Conservation (phyloP, 1,140 invertebrate species). For the Trichomalopsis sarcophagae region DNA sequence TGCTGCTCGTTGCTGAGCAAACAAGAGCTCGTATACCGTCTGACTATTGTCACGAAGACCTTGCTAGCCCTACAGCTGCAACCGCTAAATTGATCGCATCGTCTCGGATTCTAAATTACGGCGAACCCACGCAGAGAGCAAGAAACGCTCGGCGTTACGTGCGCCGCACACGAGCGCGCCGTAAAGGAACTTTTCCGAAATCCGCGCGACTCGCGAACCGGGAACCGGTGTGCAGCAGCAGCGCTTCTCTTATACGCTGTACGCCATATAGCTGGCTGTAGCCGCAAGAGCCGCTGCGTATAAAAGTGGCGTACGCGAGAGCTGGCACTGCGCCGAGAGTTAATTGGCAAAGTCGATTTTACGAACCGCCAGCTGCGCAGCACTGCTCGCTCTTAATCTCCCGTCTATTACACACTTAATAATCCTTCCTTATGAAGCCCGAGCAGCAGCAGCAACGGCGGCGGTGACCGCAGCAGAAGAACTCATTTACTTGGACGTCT, state of each 20-base stretch:
- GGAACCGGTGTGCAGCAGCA: background rate
- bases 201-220: background rate
- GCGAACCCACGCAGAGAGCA: background rate
- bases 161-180: too few species aligned
- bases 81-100: background rate
- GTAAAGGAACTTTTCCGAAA: background rate
- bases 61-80: background rate
- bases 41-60: slow-evolving; percentile 12
- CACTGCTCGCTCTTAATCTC: slow-evolving; percentile 41
- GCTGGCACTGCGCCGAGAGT: slow-evolving; percentile 17
- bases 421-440: slow-evolving; percentile 38
- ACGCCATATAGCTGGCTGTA: too few species aligned
- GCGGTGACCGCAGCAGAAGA: slow-evolving; percentile 25
- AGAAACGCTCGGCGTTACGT: background rate
- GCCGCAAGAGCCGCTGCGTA: background rate
- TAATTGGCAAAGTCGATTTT: slow-evolving; percentile 41
- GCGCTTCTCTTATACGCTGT: background rate
- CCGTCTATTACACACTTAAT: slow-evolving; percentile 49
- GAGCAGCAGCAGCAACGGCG: background rate
- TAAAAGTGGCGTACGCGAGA: background rate
- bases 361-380: background rate
- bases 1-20: slow-evolving; percentile 30
- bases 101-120: background rate
- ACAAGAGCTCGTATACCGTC: slow-evolving; percentile 3
- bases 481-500: slow-evolving; percentile 40